These are phyloP conservation scores for Drosophila subobscura DNA, from an alignment of 1,140 invertebrate genomes.

Conservation along the genomic window DNA sequence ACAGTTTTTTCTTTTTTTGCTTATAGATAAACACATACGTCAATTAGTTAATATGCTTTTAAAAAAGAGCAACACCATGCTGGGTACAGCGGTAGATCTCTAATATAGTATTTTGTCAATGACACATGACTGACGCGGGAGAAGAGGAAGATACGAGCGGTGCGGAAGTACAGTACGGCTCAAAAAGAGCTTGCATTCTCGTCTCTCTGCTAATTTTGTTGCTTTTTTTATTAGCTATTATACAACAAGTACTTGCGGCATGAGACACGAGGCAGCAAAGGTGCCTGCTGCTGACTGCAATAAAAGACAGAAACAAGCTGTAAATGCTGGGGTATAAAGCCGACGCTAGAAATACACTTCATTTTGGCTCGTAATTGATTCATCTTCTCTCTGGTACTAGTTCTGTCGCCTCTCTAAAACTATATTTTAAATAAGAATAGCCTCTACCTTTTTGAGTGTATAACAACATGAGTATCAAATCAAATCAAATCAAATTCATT, in stretches of 20 bases:
- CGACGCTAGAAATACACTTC: too few species aligned
- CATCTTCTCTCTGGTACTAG: too few species aligned
- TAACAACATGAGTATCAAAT: constrained; percentile 56
- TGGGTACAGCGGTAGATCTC: background rate
- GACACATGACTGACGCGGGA: constrained; percentile 35
- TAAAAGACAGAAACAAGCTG: background rate
- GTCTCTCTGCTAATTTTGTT: constrained; percentile 8
- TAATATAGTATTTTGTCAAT: constrained; percentile 19
- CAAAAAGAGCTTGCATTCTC: constrained; percentile 46
- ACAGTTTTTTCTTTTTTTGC: constrained; percentile 9
- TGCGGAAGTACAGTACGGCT: constrained; percentile 52
- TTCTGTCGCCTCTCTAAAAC: too few species aligned
- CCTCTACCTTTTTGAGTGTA: constrained; percentile 1
- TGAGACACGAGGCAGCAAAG: background rate
- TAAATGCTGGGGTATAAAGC: too few species aligned
- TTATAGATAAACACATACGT: constrained; percentile 70
- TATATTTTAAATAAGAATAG: too few species aligned
- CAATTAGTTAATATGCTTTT: constrained; percentile 76
- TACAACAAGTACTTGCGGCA: constrained; percentile 40
- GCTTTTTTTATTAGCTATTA: constrained; percentile 40
- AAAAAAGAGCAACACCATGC: constrained; percentile 29
- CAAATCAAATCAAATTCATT: constrained; percentile 67
- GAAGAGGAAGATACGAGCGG: constrained; percentile 13
- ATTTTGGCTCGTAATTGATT: too few species aligned
- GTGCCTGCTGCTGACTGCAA: background rate